Evolutionary conservation across 2,113 vertebrate genomes (phyloP), one percentile per base, ranked within the genome.

Genomic region (Planiliza haematocheilus): DNA sequence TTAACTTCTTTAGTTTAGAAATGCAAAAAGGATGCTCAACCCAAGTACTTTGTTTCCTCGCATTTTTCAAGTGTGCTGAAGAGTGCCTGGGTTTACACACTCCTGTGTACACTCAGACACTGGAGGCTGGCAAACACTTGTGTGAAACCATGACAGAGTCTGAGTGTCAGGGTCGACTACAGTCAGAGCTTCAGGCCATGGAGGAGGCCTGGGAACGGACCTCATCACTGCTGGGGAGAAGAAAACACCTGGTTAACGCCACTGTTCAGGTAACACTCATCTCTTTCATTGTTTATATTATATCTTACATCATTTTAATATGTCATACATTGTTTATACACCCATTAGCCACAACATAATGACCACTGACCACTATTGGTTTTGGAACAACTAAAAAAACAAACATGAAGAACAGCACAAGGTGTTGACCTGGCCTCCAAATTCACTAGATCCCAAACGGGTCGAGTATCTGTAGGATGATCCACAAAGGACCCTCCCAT

Each of bases 191-290:
- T 56, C 76, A 46, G 63, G 86, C 84, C 58, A 34, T 97, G 14
- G 88, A 93, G 81, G 86, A 94, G 37, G 51, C 13, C 1, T 99
- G 97, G 97, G 91, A 91, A 4, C 77, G 65, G 17, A 91, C 83
- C 1, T 65, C 74, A 11, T 68, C 75, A 9, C 88, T 90, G n/a
- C 83, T 97, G 70, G 83, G 82, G 20, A 86, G 88, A 49, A 89
- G 80, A 30, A 87, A 61, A 38, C 73, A 30, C n/a, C 81, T 85
- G 17, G 63, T 95, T 5, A 77, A 81, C 50, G 81, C 69, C 20
- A 82, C 88, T 1, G 20, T 88, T 0, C 91, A 96, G 95, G 94
- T 95, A 86, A 66, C 20, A 30, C 10, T 1, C 14, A 13, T 9
- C 16, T 13, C 4, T 37, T 37, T 42, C n/a, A 1, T 7, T 39